Evolutionary conservation across 2,797 vertebrate genomes (phyloP).

Genomic region (Aphelocoma californica): DNA sequence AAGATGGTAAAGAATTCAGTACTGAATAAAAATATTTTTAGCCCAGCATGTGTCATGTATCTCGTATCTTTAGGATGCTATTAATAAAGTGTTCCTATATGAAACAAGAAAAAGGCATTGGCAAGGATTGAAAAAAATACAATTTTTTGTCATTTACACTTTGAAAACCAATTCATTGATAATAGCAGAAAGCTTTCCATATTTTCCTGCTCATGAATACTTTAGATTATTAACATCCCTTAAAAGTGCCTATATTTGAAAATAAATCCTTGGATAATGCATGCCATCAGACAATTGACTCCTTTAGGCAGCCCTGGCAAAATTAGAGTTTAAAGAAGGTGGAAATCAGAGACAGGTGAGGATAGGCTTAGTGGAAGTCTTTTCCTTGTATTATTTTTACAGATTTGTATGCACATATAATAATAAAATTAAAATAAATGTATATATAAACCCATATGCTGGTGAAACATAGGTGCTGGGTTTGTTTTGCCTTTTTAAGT

Average conservation of each 20-base stretch:
- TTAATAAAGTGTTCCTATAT: conserved; percentile 48
- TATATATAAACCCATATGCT: not conserved
- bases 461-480: not conserved
- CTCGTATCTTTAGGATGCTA: not conserved
- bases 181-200: not conserved
- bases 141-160: not conserved
- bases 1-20: conserved; percentile 17
- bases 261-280: not conserved
- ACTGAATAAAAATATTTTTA: conserved; percentile 55
- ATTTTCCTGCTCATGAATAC: not conserved
- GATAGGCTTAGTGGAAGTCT: not conserved
- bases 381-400: not conserved
- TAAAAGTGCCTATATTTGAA: not conserved
- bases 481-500: not conserved
- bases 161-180: not conserved
- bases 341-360: not conserved
- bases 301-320: not conserved
- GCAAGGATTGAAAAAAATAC: not conserved
- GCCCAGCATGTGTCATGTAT: conserved; percentile 17
- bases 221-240: not conserved
- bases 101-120: conserved; percentile 9
- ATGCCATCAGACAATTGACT: not conserved
- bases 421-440: not conserved
- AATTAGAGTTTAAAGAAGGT: not conserved
- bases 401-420: not conserved